These are phyloP conservation scores for Trissolcus basalis DNA, from an alignment of 1,140 invertebrate species.

Conservation along the genomic window DNA sequence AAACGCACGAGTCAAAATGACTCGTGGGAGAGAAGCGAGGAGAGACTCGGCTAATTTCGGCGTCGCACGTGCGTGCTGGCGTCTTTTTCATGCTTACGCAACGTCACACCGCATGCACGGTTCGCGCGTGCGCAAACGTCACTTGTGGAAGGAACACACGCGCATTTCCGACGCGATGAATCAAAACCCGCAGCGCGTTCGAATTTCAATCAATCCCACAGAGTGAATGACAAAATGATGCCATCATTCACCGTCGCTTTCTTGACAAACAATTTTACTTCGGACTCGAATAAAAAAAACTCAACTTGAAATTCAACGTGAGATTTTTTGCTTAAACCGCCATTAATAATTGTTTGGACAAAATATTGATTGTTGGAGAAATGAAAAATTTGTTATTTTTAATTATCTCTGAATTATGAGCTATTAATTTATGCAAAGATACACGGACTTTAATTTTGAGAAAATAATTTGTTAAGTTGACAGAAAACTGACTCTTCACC, in stretches of 20 bases:
- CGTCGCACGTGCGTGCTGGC: conserved; percentile 66
- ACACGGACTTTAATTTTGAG: too few relatives aligned
- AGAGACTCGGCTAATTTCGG: conserved; percentile 67
- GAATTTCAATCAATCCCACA: conserved; percentile 26
- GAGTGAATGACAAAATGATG: conserved; percentile 13
- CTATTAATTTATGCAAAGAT: too few relatives aligned
- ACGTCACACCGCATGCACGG: conserved; percentile 48
- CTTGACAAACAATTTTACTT: too few relatives aligned
- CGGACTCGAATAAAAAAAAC: too few relatives aligned
- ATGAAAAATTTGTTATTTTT: too few relatives aligned
- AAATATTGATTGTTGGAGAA: too few relatives aligned
- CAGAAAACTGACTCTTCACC: too few relatives aligned
- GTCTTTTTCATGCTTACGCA: conserved; percentile 65
- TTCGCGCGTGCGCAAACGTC: conserved; percentile 20
- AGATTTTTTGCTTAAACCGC: too few relatives aligned
- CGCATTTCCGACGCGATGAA: conserved; percentile 40
- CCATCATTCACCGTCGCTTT: background rate
- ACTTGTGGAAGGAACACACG: conserved; percentile 9
- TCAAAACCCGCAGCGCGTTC: conserved; percentile 25
- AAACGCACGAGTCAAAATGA: conserved; percentile 35
- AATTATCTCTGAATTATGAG: too few relatives aligned
- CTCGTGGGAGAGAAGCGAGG: conserved; percentile 35
- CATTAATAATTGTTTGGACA: too few relatives aligned
- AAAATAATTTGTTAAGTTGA: too few relatives aligned
- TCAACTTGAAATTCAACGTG: too few relatives aligned